Conservation (phyloP, 1,140 invertebrate species). For the Brachionus sp. region DNA sequence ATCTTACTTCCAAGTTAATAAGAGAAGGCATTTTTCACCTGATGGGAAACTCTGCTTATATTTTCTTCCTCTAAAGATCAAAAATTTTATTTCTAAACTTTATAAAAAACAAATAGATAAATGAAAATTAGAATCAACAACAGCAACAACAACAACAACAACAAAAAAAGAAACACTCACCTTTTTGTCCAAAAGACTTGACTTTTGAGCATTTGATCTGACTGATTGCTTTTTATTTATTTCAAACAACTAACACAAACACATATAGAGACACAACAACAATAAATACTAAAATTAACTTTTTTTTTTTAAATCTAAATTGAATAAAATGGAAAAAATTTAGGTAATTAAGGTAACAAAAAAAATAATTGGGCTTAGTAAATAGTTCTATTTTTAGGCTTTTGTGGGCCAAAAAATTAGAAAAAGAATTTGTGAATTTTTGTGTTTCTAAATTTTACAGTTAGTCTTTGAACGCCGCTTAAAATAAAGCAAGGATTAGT, state of each 20-base stretch:
- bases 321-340: background rate
- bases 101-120: too few relatives aligned
- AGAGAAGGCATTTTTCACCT: too few relatives aligned
- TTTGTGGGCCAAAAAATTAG: background rate
- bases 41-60: too few relatives aligned
- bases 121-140: too few relatives aligned
- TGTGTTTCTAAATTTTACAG: constrained; percentile 21
- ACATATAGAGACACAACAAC: background rate
- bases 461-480: background rate
- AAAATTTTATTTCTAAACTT: too few relatives aligned
- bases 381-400: background rate
- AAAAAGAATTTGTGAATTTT: background rate
- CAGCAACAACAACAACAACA: too few relatives aligned
- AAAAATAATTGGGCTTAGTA: background rate
- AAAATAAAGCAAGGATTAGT: background rate
- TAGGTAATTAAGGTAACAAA: constrained; percentile 18
- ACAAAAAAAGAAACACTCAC: background rate
- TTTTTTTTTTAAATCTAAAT: background rate
- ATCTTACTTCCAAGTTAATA: too few relatives aligned
- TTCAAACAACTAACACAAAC: background rate
- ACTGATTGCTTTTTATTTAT: background rate
- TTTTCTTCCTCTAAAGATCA: too few relatives aligned
- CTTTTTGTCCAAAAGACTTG: background rate
- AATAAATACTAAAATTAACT: constrained; percentile 18
- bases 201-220: background rate